Percentiles rank a stretch among this genome's conserved stretches.
Conservation (phyloP, 2,797 vertebrate species). For the Arrhamphus sclerolepis region DNA sequence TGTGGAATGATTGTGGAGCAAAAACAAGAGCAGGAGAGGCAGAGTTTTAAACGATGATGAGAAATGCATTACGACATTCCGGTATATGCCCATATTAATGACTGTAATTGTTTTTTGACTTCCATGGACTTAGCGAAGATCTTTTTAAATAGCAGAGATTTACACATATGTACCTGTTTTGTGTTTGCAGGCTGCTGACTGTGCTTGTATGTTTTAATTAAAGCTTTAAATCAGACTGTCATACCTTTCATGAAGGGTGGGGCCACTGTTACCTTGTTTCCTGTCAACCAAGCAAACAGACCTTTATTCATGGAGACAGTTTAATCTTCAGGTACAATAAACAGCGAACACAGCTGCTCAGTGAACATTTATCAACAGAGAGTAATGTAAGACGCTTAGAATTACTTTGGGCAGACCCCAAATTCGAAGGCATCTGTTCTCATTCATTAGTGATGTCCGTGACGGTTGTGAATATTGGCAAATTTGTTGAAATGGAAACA, state of each 20-base stretch:
- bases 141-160: slow-evolving; percentile 20
- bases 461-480: neutral
- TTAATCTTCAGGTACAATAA: slow-evolving; percentile 7
- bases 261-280: slow-evolving; percentile 31
- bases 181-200: slow-evolving; percentile 11
- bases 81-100: slow-evolving; percentile 32
- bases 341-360: slow-evolving; percentile 4
- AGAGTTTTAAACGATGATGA: slow-evolving; percentile 7
- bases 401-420: neutral
- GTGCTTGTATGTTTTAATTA: slow-evolving; percentile 44
- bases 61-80: slow-evolving; percentile 33
- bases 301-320: slow-evolving; percentile 44
- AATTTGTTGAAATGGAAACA: neutral
- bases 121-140: slow-evolving; percentile 21
- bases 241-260: slow-evolving; percentile 44
- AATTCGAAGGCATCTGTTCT: neutral
- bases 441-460: neutral
- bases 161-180: slow-evolving; percentile 16
- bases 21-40: slow-evolving; percentile 35
- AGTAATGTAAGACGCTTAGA: neutral
- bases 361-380: neutral
- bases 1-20: slow-evolving; percentile 19
- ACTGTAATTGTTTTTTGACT: slow-evolving; percentile 54
- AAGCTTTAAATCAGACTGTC: slow-evolving; percentile 63
- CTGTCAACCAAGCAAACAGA: slow-evolving; percentile 53